Evolutionary conservation across 2,888 invertebrate species (phyloP).

Genomic region (Sinohyriopsis cumingii): DNA sequence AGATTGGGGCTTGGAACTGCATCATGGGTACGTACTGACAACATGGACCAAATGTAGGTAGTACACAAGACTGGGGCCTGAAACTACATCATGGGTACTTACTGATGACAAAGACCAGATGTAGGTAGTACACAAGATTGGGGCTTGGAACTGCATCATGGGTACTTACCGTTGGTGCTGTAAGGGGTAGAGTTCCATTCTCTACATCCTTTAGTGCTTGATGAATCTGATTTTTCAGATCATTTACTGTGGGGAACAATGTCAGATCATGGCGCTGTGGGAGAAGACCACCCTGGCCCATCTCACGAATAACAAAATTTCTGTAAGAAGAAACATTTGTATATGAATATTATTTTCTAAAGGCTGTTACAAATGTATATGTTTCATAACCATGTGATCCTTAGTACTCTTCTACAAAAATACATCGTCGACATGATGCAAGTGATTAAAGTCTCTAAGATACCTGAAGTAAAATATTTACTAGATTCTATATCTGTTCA

Average conservation of each 20-base stretch:
- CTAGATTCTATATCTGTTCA: too few relatives aligned
- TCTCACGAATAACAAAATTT: slow-evolving; percentile 64
- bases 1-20: too few relatives aligned
- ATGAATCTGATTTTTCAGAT: slow-evolving; percentile 72
- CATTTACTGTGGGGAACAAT: slow-evolving; percentile 71
- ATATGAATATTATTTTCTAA: not conserved
- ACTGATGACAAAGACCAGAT: too few relatives aligned
- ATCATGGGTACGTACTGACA: too few relatives aligned
- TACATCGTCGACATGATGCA: not conserved
- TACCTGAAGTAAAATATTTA: not conserved
- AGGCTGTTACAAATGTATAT: not conserved
- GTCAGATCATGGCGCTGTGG: slow-evolving; percentile 68
- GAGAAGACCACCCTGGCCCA: slow-evolving; percentile 39
- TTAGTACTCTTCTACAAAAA: not conserved
- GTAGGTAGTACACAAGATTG: too few relatives aligned
- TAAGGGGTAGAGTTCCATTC: slow-evolving; percentile 63
- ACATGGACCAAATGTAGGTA: too few relatives aligned
- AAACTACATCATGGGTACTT: too few relatives aligned
- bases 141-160: too few relatives aligned
- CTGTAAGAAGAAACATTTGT: slow-evolving; percentile 40
- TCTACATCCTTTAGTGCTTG: slow-evolving; percentile 69
- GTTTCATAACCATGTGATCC: not conserved
- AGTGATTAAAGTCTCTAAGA: not conserved
- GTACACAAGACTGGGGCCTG: too few relatives aligned
- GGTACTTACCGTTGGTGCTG: slow-evolving; percentile 48